Conservation (phyloP, 2,888 invertebrate species). For the Glomeris marginata region DNA sequence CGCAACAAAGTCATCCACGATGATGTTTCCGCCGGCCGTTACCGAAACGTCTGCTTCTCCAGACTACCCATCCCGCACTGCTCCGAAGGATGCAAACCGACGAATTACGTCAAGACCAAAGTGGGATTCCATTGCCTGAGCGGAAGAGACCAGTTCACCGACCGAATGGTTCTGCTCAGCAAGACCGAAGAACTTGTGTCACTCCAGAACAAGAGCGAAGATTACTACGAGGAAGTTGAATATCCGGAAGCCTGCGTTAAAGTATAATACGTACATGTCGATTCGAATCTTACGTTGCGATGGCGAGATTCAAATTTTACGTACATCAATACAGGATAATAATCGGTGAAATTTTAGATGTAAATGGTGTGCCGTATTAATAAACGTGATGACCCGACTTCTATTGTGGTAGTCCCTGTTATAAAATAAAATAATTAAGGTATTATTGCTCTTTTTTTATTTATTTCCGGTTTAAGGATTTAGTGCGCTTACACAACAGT, state of each 20-base stretch:
- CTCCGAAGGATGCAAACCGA: constrained; percentile 7
- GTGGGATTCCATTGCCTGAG: constrained; percentile 12
- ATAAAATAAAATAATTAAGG: too few species aligned
- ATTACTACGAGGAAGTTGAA: constrained; percentile 9
- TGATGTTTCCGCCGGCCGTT: background rate
- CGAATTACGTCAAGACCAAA: constrained; percentile 4
- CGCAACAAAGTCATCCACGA: constrained; percentile 11
- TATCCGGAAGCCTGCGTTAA: constrained; percentile 11
- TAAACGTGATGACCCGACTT: too few species aligned
- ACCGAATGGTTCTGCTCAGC: background rate
- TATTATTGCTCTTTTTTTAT: too few species aligned
- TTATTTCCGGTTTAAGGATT: too few species aligned
- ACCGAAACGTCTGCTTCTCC: constrained; percentile 12
- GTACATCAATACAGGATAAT: too few species aligned
- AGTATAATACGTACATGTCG: background rate
- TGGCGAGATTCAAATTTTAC: too few species aligned
- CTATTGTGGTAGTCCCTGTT: too few species aligned
- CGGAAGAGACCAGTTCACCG: background rate
- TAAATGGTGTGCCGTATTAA: too few species aligned
- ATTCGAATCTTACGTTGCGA: too few species aligned
- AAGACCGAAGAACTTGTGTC: constrained; percentile 8
- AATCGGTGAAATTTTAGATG: too few species aligned
- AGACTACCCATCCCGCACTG: constrained; percentile 9
- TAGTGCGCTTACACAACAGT: too few species aligned
- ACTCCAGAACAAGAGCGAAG: constrained; percentile 9